Conservation (phyloP, 2,888 invertebrate species). For the Odontothrips loti region DNA sequence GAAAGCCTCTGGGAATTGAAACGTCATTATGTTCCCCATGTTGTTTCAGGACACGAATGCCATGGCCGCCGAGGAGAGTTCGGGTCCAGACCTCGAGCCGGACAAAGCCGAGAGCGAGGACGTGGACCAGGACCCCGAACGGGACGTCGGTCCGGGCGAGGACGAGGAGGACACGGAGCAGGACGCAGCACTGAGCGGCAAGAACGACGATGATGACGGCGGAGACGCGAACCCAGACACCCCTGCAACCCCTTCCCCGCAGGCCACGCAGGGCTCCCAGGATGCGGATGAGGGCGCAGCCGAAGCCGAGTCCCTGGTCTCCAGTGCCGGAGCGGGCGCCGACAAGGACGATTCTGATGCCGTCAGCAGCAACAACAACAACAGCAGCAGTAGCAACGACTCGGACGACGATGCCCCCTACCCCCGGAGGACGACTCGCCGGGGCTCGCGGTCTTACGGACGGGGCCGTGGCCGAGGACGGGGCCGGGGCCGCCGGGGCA, state of each 20-base stretch:
- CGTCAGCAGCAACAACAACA: background rate
- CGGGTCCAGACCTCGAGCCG: background rate
- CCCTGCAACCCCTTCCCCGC: too few relatives aligned
- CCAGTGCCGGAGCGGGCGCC: background rate
- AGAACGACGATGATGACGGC: background rate
- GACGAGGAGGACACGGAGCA: background rate
- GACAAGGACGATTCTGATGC: background rate
- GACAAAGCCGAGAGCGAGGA: background rate
- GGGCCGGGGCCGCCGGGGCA: background rate
- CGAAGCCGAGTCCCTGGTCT: background rate
- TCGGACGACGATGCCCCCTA: background rate
- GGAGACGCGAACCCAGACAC: background rate
- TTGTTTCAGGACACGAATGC: background rate
- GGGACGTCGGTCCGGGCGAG: background rate
- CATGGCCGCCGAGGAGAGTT: conserved; percentile 1
- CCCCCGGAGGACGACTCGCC: background rate
- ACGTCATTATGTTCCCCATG: background rate
- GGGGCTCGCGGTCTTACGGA: background rate
- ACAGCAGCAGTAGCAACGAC: background rate
- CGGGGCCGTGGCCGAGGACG: background rate
- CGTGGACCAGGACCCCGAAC: background rate
- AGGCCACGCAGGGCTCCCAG: background rate
- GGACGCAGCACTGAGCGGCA: background rate
- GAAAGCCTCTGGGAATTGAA: too few relatives aligned
- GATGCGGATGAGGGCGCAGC: background rate